These are phyloP conservation scores for Macrosiphum euphorbiae DNA, from an alignment of 2,888 invertebrate genomes.

Conservation along the genomic window DNA sequence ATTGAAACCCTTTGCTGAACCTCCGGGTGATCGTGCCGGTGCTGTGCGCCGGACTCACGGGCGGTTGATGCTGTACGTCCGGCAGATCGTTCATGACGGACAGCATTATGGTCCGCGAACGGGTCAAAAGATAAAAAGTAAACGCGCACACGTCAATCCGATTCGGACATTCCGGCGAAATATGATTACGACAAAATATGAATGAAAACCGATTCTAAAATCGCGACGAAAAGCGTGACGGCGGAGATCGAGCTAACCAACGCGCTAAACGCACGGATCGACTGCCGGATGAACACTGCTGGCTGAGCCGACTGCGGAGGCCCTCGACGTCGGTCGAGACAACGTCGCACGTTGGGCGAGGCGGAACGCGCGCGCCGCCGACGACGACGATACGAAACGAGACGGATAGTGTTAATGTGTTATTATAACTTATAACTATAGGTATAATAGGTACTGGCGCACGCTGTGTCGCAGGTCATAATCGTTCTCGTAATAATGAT, in stretches of 20 bases:
- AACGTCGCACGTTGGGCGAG: constrained; percentile 7
- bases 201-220: background rate
- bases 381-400: constrained; percentile 34
- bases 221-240: background rate
- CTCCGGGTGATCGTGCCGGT: constrained; percentile 70
- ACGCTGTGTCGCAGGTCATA: background rate
- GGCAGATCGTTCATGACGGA: constrained; percentile 54
- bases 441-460: background rate
- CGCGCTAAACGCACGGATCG: background rate
- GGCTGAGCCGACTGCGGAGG: background rate
- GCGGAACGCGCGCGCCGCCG: constrained; percentile 27
- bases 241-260: constrained; percentile 14
- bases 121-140: background rate
- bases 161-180: background rate
- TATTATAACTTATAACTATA: background rate
- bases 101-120: constrained; percentile 10
- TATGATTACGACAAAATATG: background rate
- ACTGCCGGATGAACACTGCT: constrained; percentile 44
- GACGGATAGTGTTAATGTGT: background rate
- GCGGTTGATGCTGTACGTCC: constrained; percentile 66
- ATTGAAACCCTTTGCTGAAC: constrained; percentile 79
- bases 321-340: background rate
- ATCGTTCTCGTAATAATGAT: background rate
- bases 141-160: background rate
- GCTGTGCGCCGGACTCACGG: constrained; percentile 67